Percentiles rank a stretch among this genome's conserved stretches.
These are phyloP conservation scores for Artibeus lituratus DNA, from an alignment of 2,797 vertebrate species.

Conservation along the genomic window DNA sequence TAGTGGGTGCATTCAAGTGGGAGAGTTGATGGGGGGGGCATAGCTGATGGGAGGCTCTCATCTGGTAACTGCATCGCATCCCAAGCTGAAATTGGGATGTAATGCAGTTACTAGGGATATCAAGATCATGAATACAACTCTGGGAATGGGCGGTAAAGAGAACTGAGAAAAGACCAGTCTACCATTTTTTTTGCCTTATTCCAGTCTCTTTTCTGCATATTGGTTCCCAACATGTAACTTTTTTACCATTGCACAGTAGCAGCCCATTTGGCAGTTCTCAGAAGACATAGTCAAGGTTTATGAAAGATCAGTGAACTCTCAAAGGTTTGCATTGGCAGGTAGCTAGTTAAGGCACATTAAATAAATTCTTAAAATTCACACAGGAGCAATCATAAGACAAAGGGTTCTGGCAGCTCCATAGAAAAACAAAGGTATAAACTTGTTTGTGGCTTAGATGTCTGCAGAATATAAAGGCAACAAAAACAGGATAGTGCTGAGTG, in stretches of 20 bases:
- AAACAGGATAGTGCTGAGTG: not conserved
- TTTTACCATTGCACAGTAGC: not conserved
- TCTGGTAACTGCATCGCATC: too few relatives aligned
- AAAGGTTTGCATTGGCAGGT: not conserved
- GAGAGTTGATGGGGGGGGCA: not conserved
- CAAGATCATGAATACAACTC: not conserved
- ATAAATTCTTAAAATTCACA: not conserved
- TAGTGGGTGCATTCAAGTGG: not conserved
- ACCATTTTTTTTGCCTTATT: not conserved
- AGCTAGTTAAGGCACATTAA: not conserved
- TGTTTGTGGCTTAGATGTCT: not conserved
- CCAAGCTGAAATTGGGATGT: not conserved
- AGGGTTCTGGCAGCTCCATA: not conserved
- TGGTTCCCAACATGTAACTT: not conserved
- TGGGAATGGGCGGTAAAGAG: not conserved
- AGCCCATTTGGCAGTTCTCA: not conserved
- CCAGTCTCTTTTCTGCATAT: not conserved
- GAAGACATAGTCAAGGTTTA: not conserved
- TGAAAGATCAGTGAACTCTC: not conserved
- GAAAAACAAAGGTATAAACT: not conserved
- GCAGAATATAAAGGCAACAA: not conserved
- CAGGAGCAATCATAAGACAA: not conserved
- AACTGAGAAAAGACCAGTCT: not conserved
- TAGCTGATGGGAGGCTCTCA: too few relatives aligned
- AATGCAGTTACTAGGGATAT: not conserved